phyloP scores from a whole-genome alignment of 1,140 invertebrate genomes.

The Thrips palmi region DNA sequence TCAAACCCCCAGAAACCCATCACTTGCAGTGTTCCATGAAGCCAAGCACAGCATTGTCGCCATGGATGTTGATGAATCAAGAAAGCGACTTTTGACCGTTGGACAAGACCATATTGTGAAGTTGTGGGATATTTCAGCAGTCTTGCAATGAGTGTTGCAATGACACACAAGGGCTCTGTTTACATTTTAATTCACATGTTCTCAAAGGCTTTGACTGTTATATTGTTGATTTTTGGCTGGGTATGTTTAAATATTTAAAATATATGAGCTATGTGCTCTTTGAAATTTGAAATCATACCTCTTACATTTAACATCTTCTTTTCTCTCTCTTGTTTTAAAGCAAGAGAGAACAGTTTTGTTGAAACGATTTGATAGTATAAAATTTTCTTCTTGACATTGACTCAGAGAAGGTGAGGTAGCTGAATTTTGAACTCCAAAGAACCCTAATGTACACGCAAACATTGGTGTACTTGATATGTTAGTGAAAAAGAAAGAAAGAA shows the following conservation, averaged over 20 bases:
- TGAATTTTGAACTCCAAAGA: too few relatives aligned
- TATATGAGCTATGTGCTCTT: too few relatives aligned
- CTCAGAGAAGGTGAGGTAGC: too few relatives aligned
- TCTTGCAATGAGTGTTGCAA: conserved; percentile 24
- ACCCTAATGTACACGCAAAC: too few relatives aligned
- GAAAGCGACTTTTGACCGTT: conserved; percentile 70
- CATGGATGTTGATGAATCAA: conserved; percentile 77
- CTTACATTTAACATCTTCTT: neutral
- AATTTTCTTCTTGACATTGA: too few relatives aligned
- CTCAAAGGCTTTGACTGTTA: conserved; percentile 87
- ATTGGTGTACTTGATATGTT: too few relatives aligned
- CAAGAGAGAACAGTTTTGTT: too few relatives aligned
- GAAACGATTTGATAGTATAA: too few relatives aligned
- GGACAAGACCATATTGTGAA: conserved; percentile 90
- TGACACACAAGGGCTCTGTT: neutral
- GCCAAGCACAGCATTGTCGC: conserved; percentile 77
- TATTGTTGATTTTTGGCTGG: conserved; percentile 20
- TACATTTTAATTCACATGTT: conserved; percentile 1
- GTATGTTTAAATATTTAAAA: conserved; percentile 8
- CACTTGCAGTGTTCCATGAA: conserved; percentile 88
- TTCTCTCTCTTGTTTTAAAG: neutral
- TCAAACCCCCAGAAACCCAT: conserved; percentile 42
- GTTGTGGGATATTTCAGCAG: conserved; percentile 55
- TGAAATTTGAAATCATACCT: neutral
- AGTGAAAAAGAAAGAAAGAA: too few relatives aligned